Evolutionary conservation across 2,113 vertebrate genomes (phyloP).

Genomic region (Percina caprodes): DNA sequence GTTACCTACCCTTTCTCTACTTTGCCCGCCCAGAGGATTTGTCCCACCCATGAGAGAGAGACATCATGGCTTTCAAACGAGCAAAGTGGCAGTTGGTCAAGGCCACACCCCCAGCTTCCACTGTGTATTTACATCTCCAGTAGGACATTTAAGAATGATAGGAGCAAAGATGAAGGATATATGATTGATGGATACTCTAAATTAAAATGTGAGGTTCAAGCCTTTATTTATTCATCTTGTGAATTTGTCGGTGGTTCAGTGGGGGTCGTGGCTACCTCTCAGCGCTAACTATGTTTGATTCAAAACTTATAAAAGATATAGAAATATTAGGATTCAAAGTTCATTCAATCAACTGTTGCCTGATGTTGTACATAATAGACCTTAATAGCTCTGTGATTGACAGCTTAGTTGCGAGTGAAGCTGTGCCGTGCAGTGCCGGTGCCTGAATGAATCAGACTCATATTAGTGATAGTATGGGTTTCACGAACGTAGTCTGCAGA

Average conservation of each 20-base stretch:
- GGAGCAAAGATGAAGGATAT: background rate
- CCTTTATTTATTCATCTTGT: background rate
- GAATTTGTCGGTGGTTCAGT: background rate
- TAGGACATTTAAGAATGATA: background rate
- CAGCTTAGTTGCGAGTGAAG: background rate
- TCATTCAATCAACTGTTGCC: background rate
- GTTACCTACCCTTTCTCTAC: no score
- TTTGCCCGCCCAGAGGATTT: no score
- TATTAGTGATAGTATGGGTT: background rate
- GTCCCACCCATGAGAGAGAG: no score
- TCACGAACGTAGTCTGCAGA: background rate
- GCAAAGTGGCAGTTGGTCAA: no score
- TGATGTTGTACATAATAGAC: background rate
- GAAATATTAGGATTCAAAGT: background rate
- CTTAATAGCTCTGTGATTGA: background rate
- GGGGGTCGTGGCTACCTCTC: background rate
- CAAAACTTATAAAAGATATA: conserved; percentile 10
- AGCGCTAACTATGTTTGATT: background rate
- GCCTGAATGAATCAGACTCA: conserved; percentile 16
- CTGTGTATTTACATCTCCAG: background rate
- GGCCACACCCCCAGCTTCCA: no score
- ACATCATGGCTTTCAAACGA: no score
- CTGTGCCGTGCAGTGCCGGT: background rate
- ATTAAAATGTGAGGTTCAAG: background rate
- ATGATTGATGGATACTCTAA: background rate